Base-by-base conservation (phyloP, 2,797 vertebrate genomes). In the Rhinoraja longicauda region DNA sequence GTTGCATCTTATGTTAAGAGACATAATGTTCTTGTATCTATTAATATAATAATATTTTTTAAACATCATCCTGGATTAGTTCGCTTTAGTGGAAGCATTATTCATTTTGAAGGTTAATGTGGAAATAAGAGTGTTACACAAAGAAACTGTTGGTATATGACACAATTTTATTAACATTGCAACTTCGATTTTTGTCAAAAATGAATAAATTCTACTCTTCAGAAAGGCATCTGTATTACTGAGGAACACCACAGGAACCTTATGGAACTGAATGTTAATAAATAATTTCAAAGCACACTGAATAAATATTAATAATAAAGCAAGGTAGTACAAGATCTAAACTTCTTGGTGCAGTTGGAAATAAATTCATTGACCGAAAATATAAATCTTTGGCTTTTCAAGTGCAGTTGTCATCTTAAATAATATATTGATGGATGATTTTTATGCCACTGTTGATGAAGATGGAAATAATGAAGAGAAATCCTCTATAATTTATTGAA, bases 101-200 rank as follows among this genome's bases (percentile, higher is more conserved):
- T 70, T 67, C 64, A 70, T 90, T 70, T 90, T 70, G 32, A 90
- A 90, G 64, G 32, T 70, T 70, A 90, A 90, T 90, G 59, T 62
- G 39, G 86, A 90, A 90, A 90, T 39, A 70, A 90, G 67, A 9
- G 15, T 32, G 21, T 39, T 39, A n/a, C 64, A 70, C 45, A 62
- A 62, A 84, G 9, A 15, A 36, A 32, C n/a, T 90, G n/a, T 67
- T 67, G 86, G 62, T 90, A 17, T 90, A 70, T 90, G 62, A 39
- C 64, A 70, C 84, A 88, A 36, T 67, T 45, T 88, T 88, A 67
- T 88, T 67, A 88, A 88, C 36, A 70, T 90, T 67, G 32, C 62
- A 70, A 70, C 86, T 36, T 39, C 15, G 39, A 70, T 90, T 90
- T 62, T n/a, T 19, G 0, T 90, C 13, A 29, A 13, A 32, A 39